A percentile compares a stretch with the other conserved stretches of the same genome.
Evolutionary conservation across 2,797 vertebrate genomes (phyloP).

Genomic region (Pelobates cultripes): DNA sequence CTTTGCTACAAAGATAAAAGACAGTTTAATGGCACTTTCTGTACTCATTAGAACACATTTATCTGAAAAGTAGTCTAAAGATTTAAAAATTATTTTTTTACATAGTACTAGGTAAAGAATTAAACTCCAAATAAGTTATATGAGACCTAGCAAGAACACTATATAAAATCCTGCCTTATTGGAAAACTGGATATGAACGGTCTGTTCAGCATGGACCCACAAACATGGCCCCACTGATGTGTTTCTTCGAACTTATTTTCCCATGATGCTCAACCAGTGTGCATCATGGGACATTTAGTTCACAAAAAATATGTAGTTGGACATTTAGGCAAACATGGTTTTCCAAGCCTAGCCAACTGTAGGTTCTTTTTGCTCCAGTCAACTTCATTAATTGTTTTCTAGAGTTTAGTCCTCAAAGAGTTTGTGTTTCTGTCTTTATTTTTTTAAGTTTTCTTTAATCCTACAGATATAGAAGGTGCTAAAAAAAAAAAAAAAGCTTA

Average conservation of each 20-base stretch:
- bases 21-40: conserved; percentile 65
- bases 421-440: conserved; percentile 49
- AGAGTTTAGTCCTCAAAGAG: conserved; percentile 71
- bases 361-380: too few species aligned
- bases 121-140: neutral
- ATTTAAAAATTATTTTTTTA: neutral
- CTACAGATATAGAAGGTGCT: conserved; percentile 60
- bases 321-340: too few species aligned
- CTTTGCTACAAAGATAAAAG: conserved; percentile 34
- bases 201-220: too few species aligned
- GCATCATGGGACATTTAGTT: too few species aligned
- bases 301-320: too few species aligned
- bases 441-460: neutral
- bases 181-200: too few species aligned
- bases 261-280: too few species aligned
- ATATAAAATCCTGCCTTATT: neutral
- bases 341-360: too few species aligned
- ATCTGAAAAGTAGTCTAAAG: conserved; percentile 62
- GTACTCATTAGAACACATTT: conserved; percentile 56
- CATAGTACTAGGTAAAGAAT: too few species aligned
- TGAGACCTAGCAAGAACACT: neutral
- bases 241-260: too few species aligned
- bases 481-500: conserved; percentile 55
- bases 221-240: too few species aligned
- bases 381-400: neutral